Percentiles rank a stretch among this genome's conserved stretches.
Conservation (phyloP, 2,797 vertebrate genomes). For the Notamacropus eugenii region DNA sequence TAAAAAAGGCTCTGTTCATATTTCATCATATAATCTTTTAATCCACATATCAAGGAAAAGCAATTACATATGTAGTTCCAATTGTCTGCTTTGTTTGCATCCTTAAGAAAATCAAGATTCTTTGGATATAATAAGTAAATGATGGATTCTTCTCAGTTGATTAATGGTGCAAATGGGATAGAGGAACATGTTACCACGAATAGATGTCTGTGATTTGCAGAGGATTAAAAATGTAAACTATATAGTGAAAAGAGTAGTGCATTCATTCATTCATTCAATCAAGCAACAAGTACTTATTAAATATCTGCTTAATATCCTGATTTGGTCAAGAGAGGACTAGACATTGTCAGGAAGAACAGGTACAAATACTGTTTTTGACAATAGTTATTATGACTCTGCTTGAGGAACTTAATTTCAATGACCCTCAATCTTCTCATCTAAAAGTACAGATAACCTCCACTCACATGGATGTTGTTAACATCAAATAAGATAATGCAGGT, state of each 20-base stretch:
- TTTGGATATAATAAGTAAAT: background rate
- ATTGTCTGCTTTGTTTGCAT: background rate
- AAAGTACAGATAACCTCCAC: too few relatives aligned
- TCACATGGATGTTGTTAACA: too few relatives aligned
- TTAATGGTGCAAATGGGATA: background rate
- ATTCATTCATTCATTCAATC: background rate
- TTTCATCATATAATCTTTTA: background rate
- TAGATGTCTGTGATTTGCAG: background rate
- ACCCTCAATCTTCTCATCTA: too few relatives aligned
- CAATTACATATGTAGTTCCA: background rate
- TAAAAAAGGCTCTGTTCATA: slow-evolving; percentile 27
- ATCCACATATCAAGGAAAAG: background rate
- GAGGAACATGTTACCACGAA: background rate
- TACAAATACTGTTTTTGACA: too few relatives aligned
- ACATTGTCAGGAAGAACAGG: background rate
- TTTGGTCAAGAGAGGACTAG: background rate
- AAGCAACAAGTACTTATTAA: background rate
- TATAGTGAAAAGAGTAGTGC: background rate
- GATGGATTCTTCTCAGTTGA: background rate
- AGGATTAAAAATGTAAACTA: too few relatives aligned
- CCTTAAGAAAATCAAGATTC: background rate
- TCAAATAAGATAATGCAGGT: too few relatives aligned
- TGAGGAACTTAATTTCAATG: too few relatives aligned
- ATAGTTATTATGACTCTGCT: too few relatives aligned
- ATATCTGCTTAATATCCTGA: background rate